Evolutionary conservation across 2,888 invertebrate genomes (phyloP).

Genomic region (Liposcelis brunnea): DNA sequence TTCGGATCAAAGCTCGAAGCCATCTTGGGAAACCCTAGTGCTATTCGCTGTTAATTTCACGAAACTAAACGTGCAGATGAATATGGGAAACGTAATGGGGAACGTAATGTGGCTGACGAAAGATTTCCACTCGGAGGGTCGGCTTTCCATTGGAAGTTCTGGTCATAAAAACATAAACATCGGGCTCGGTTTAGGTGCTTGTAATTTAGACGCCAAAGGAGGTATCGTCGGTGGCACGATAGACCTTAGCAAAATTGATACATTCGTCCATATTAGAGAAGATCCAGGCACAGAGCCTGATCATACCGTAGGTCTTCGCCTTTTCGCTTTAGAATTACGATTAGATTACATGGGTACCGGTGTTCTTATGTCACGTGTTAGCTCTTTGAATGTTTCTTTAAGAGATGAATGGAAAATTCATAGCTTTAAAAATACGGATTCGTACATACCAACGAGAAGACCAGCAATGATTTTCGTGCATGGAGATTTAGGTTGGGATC

Average conservation of each 20-base stretch:
- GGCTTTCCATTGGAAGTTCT: slow-evolving; percentile 82
- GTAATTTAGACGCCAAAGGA: slow-evolving; percentile 86
- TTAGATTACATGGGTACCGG: slow-evolving; percentile 98
- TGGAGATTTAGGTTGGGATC: slow-evolving; percentile 87
- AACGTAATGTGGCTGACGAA: slow-evolving; percentile 91
- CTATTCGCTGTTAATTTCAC: slow-evolving; percentile 93
- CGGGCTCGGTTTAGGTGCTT: slow-evolving; percentile 72
- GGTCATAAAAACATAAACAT: slow-evolving; percentile 88
- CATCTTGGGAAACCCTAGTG: slow-evolving; percentile 91
- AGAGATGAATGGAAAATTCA: slow-evolving; percentile 76
- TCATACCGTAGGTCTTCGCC: slow-evolving; percentile 63
- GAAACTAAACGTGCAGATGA: slow-evolving; percentile 91
- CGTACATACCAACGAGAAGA: slow-evolving; percentile 47
- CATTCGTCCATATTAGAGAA: slow-evolving; percentile 75
- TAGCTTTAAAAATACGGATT: slow-evolving; percentile 28
- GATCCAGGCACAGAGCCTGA: slow-evolving; percentile 80
- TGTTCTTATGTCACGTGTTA: slow-evolving; percentile 78
- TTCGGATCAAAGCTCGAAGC: slow-evolving; percentile 42
- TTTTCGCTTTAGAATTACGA: slow-evolving; percentile 73
- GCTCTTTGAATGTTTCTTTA: slow-evolving; percentile 59
- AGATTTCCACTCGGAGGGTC: slow-evolving; percentile 80
- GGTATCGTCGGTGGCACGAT: slow-evolving; percentile 96
- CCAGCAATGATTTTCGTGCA: slow-evolving; percentile 84
- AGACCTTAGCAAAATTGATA: slow-evolving; percentile 74
- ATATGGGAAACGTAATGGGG: slow-evolving; percentile 99